phyloP scores from a whole-genome alignment of 2,113 vertebrate genomes.

The Perca fluviatilis region DNA sequence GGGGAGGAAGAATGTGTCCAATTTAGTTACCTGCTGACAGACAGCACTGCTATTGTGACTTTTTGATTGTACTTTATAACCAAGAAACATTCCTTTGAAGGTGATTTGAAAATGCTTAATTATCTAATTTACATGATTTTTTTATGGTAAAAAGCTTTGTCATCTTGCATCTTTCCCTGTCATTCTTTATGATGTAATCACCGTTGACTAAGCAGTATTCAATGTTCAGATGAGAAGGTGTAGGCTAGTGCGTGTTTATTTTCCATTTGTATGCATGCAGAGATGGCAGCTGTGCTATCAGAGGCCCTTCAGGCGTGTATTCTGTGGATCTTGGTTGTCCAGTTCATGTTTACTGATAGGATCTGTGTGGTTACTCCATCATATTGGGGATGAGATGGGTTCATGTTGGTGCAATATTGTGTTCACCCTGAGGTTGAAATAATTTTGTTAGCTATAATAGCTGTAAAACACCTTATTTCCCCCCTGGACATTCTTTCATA shows the following conservation, averaged over 20 bases:
- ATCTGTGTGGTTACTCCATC: conserved; percentile 78
- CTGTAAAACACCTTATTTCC: conserved; percentile 86
- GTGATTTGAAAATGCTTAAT: conserved; percentile 10
- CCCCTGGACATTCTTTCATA: conserved; percentile 77
- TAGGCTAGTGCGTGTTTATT: conserved; percentile 12
- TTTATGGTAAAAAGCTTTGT: background rate
- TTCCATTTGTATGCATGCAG: conserved; percentile 64
- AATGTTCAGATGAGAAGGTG: conserved; percentile 25
- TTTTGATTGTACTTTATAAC: conserved; percentile 41
- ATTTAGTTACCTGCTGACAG: conserved; percentile 71
- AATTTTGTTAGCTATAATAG: conserved; percentile 85
- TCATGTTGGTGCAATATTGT: conserved; percentile 83
- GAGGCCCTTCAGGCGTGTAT: conserved; percentile 54
- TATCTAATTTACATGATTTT: background rate
- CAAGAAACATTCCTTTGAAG: conserved; percentile 3
- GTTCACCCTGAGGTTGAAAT: conserved; percentile 83
- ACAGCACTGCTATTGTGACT: conserved; percentile 56
- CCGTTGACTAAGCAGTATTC: conserved; percentile 43
- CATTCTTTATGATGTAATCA: conserved; percentile 35
- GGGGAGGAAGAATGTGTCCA: conserved; percentile 68
- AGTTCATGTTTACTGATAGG: conserved; percentile 79
- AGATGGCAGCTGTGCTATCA: conserved; percentile 58
- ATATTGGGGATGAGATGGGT: conserved; percentile 73
- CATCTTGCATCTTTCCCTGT: background rate
- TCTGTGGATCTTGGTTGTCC: conserved; percentile 61